A percentile compares a stretch with the other conserved stretches of the same genome.
Conservation (phyloP, 2,797 vertebrate genomes). For the Allobates femoralis region DNA sequence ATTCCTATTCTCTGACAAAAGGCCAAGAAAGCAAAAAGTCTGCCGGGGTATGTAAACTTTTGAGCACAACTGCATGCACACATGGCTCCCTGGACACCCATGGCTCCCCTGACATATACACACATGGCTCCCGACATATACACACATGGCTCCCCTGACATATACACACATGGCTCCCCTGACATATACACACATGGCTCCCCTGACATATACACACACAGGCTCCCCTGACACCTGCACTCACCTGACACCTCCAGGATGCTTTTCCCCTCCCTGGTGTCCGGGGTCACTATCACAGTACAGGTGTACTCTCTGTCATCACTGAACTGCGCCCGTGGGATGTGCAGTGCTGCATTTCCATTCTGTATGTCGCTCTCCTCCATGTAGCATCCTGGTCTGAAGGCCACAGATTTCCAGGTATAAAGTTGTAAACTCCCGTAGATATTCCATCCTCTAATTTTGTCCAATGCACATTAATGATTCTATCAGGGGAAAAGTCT, state of each 20-base stretch:
- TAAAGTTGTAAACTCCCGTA: neutral
- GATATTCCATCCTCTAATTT: neutral
- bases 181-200: too few relatives aligned
- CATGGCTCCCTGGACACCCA: too few relatives aligned
- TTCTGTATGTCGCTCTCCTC: neutral
- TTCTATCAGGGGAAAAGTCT: neutral
- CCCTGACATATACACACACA: too few relatives aligned
- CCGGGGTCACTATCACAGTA: slow-evolving; percentile 15
- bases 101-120: too few relatives aligned
- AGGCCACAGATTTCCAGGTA: fast-evolving
- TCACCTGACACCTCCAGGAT: slow-evolving; percentile 42
- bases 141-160: too few relatives aligned
- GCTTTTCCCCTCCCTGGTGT: slow-evolving; percentile 31
- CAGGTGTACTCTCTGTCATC: slow-evolving; percentile 52
- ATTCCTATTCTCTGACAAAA: too few relatives aligned
- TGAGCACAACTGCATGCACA: too few relatives aligned
- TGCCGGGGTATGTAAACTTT: too few relatives aligned
- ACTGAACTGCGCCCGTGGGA: slow-evolving; percentile 44
- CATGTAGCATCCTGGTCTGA: neutral
- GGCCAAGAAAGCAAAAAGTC: too few relatives aligned
- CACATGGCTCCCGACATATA: too few relatives aligned
- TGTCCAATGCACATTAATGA: neutral
- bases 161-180: too few relatives aligned
- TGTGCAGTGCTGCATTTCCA: slow-evolving; percentile 12
- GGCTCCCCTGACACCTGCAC: too few relatives aligned